Evolutionary conservation across 2,888 invertebrate species (phyloP).

Genomic region (Omphaloscelis lunosa): DNA sequence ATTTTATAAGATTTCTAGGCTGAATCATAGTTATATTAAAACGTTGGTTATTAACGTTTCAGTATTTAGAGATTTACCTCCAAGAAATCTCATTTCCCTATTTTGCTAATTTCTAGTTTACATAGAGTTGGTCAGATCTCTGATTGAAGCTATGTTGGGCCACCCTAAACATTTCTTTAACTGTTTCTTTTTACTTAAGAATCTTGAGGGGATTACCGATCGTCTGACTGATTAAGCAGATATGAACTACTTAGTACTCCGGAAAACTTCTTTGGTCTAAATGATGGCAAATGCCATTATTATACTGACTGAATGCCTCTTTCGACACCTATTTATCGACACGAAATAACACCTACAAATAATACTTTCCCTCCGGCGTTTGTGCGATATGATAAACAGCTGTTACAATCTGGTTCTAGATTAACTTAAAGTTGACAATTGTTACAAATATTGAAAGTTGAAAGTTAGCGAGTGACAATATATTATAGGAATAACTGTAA

Average conservation of each 20-base stretch:
- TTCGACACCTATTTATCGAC: conserved; percentile 24
- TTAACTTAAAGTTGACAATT: conserved; percentile 52
- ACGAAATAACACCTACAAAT: conserved; percentile 43
- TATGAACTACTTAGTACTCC: neutral
- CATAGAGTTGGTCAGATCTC: neutral
- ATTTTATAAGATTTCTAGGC: conserved; percentile 16
- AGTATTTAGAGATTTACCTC: neutral
- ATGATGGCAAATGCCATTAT: conserved; percentile 44
- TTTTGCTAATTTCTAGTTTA: neutral
- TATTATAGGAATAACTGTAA: conserved; percentile 28
- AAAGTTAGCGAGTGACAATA: conserved; percentile 32
- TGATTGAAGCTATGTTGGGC: neutral
- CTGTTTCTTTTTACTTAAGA: neutral
- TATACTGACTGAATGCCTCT: conserved; percentile 41
- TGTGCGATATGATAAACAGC: conserved; percentile 52
- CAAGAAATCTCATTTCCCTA: neutral
- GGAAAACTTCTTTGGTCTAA: neutral
- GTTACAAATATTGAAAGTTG: conserved; percentile 54
- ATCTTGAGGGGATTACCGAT: neutral
- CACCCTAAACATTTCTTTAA: neutral
- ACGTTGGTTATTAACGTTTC: neutral
- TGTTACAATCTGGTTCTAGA: conserved; percentile 44
- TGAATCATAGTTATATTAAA: neutral
- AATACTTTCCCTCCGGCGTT: conserved; percentile 52
- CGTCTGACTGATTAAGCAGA: conserved; percentile 13